Conservation (phyloP, 2,113 vertebrate species). For the Solenodon paradoxus region DNA sequence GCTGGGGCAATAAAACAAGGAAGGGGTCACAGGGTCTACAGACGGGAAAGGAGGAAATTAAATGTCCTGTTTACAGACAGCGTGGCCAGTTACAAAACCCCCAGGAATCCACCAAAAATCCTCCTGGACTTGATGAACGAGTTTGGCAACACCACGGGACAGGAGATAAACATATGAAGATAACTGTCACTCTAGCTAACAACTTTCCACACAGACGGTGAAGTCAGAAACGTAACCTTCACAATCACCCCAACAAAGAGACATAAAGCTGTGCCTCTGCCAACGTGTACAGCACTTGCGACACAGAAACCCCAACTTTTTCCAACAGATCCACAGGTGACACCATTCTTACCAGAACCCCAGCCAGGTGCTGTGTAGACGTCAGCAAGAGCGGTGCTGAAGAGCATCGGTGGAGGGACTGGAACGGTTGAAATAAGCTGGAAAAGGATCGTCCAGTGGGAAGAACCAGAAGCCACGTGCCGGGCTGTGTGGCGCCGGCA, state of each 20-base stretch:
- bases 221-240: slow-evolving; percentile 25
- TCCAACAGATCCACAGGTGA: not conserved
- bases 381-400: not conserved
- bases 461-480: no score
- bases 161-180: not conserved
- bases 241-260: not conserved
- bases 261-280: not conserved
- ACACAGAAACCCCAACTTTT: not conserved
- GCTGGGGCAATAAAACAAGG: not conserved
- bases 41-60: not conserved
- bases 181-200: not conserved
- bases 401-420: not conserved
- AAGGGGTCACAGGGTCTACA: not conserved
- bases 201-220: not conserved
- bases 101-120: not conserved
- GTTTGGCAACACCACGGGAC: not conserved
- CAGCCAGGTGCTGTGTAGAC: not conserved
- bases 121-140: not conserved
- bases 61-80: not conserved
- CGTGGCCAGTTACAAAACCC: not conserved
- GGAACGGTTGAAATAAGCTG: not conserved
- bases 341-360: not conserved
- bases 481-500: not conserved
- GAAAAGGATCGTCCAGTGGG: not conserved
- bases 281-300: not conserved